A percentile compares a stretch with the other conserved stretches of the same genome.
phyloP scores from a whole-genome alignment of 2,797 vertebrate genomes.

The Crossoptilon crossoptilon region DNA sequence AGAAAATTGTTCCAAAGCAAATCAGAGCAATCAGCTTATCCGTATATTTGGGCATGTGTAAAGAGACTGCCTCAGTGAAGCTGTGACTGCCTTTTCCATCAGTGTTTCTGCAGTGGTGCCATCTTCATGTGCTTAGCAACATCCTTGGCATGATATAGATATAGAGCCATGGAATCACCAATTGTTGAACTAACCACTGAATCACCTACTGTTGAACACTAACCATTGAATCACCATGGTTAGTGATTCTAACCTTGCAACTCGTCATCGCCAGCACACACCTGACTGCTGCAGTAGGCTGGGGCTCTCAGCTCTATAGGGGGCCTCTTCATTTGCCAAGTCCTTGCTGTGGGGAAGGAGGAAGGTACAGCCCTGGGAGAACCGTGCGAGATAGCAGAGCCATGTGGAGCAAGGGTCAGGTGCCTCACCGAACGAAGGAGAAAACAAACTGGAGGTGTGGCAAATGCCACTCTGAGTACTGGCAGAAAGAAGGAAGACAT shows the following conservation, averaged over 20 bases:
- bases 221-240: too few species aligned
- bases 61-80: neutral
- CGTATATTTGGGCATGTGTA: neutral
- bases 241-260: too few species aligned
- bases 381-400: neutral
- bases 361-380: too few species aligned
- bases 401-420: neutral
- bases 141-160: neutral
- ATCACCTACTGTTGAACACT: too few species aligned
- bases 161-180: neutral
- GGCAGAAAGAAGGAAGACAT: neutral
- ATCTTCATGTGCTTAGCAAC: neutral
- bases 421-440: neutral
- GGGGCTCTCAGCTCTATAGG: too few species aligned
- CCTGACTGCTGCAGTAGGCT: too few species aligned
- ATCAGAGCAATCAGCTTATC: neutral
- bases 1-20: neutral
- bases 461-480: constrained; percentile 25
- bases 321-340: too few species aligned
- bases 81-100: neutral
- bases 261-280: too few species aligned
- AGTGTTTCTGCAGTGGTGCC: neutral
- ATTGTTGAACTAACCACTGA: too few species aligned
- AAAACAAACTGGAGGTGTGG: neutral
- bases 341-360: too few species aligned